A percentile compares a stretch with the other conserved stretches of the same genome.
Evolutionary conservation across 2,888 invertebrate species (phyloP).

Genomic region (Meteorus cinctellus): DNA sequence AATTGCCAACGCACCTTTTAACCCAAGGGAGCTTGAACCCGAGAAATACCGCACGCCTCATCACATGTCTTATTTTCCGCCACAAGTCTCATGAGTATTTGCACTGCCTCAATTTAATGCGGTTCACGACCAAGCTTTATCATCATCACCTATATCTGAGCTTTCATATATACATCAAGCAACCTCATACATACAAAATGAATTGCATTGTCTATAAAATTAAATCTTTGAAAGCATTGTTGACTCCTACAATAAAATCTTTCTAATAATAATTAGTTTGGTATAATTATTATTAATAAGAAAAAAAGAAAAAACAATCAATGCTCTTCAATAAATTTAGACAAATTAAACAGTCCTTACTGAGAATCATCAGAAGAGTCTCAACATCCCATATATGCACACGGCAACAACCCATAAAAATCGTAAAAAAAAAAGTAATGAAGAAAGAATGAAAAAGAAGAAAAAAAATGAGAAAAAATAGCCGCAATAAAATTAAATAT

Average conservation of each 20-base stretch:
- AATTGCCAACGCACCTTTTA: slow-evolving; percentile 37
- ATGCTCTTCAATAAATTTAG: neutral
- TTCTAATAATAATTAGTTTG: neutral
- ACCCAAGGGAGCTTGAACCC: slow-evolving; percentile 19
- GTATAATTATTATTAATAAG: neutral
- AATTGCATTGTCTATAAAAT: neutral
- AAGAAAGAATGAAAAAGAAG: slow-evolving; percentile 28
- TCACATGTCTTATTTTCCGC: slow-evolving; percentile 17
- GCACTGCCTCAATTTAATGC: slow-evolving; percentile 54
- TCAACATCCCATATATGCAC: slow-evolving; percentile 3
- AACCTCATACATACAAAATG: neutral
- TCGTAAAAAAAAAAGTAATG: slow-evolving; percentile 14
- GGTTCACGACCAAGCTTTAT: slow-evolving; percentile 54
- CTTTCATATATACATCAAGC: neutral
- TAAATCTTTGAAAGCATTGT: neutral
- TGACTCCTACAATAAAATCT: neutral
- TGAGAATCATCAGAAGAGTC: slow-evolving; percentile 24
- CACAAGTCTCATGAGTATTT: slow-evolving; percentile 46
- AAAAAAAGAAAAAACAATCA: neutral
- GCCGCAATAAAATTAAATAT: slow-evolving; percentile 48
- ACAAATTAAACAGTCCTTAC: neutral
- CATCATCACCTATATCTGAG: slow-evolving; percentile 28
- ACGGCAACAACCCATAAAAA: slow-evolving; percentile 21
- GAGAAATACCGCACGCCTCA: slow-evolving; percentile 11
- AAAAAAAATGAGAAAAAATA: slow-evolving; percentile 32